Base-by-base conservation (phyloP, 2,113 vertebrate species). In the Takifugu flavidus region DNA sequence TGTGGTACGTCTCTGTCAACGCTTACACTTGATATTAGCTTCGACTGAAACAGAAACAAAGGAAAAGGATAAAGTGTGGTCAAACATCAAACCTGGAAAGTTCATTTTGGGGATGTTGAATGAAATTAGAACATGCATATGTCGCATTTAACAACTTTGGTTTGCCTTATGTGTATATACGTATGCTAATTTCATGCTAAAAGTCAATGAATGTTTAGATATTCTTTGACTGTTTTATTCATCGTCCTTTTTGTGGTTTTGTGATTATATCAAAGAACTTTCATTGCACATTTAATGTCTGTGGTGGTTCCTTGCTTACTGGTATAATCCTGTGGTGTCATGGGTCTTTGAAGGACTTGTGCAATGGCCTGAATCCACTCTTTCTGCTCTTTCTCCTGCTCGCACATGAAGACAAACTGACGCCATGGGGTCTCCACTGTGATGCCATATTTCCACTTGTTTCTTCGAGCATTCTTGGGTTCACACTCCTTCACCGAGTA, bases 371-470 rank as follows among this genome's bases (percentile, higher is more conserved):
- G 88, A 61, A 96, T 74, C 96, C 96, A 98, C 68, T 96, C 93
- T 4, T 1, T 91, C 81, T 94, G 94, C 44, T 95, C 94, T 13
- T 65, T 84, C 50, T 94, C 93, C 0, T 87, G 93, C 78, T 95
- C 90, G 28, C 95, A 98, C 82, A 93, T 88, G 74, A 98, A 93
- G 60, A 97, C 55, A 12, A 94, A 98, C 67, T 91, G 89, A 13
- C 96, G 83, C 10, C 62, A 45, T 0, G 95, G 96, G 0, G 95
- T 98, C 58, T 89, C 58, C 27, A 98, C 59, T 11, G 80, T 86
- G 45, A 98, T 54, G 0, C 92, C 92, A 0, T 66, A 91, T 56
- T 92, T 94, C 89, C 91, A 94, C 74, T 92, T 95, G 82, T 93
- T 96, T 50, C 91, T 81, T 1, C 82, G 85, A 15, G 92, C 2